These are phyloP conservation scores for Scalopus aquaticus DNA, from an alignment of 2,113 vertebrate species.

Conservation along the genomic window DNA sequence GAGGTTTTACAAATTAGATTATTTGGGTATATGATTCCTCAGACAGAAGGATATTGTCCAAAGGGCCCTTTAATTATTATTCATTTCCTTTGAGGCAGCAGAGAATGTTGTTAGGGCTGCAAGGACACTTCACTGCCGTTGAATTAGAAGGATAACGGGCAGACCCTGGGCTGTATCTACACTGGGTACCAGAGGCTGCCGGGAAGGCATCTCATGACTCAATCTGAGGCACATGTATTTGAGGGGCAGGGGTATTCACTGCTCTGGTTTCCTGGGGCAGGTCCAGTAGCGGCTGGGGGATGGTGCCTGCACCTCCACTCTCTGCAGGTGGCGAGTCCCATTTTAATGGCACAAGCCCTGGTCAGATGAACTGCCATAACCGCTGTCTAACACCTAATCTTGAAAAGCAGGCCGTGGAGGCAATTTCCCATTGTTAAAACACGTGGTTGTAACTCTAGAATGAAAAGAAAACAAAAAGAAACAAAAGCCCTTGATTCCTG, in stretches of 20 bases:
- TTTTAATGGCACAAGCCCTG: background rate
- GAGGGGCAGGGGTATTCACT: background rate
- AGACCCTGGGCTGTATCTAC: background rate
- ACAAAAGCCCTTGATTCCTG: background rate
- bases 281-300: too few species aligned
- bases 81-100: constrained; percentile 5
- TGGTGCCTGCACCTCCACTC: background rate
- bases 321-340: background rate
- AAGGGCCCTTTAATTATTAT: constrained; percentile 67
- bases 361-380: background rate
- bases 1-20: constrained; percentile 65
- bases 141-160: constrained; percentile 13
- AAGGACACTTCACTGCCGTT: background rate
- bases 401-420: background rate
- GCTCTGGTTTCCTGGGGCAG: background rate
- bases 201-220: accelerated
- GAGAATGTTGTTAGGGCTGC: constrained; percentile 13
- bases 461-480: background rate
- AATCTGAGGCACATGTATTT: background rate
- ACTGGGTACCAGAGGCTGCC: background rate
- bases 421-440: background rate
- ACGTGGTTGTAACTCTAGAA: background rate
- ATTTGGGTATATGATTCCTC: constrained; percentile 69
- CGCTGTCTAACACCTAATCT: background rate
- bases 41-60: constrained; percentile 65